These are phyloP conservation scores for Tor tambroides DNA, from an alignment of 2,113 vertebrate genomes.

Conservation along the genomic window DNA sequence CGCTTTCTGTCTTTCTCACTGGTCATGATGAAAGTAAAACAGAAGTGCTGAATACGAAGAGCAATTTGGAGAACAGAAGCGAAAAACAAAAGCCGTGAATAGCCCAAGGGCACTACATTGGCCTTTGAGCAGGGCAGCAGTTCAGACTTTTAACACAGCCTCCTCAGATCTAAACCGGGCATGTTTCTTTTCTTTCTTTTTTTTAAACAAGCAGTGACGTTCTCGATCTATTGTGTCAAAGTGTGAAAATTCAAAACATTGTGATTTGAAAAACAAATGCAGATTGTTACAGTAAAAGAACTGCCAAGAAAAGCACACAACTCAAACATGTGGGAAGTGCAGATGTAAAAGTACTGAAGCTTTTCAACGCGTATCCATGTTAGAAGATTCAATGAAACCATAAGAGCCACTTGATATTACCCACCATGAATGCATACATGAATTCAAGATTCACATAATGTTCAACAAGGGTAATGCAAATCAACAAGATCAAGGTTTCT, in stretches of 20 bases:
- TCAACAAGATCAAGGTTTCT: background rate
- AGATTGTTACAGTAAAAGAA: background rate
- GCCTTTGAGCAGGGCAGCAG: slow-evolving; percentile 33
- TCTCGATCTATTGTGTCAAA: slow-evolving; percentile 1
- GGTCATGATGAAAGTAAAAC: slow-evolving; percentile 56
- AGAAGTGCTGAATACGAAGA: slow-evolving; percentile 27
- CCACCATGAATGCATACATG: background rate
- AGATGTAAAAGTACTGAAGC: background rate
- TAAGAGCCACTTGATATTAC: background rate
- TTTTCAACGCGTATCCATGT: background rate
- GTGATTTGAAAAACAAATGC: background rate
- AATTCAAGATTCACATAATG: background rate
- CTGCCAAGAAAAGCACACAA: background rate
- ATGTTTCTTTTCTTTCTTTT: background rate
- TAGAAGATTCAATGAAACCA: background rate
- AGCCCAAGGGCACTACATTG: slow-evolving; percentile 32
- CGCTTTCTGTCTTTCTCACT: slow-evolving; percentile 34
- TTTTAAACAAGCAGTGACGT: background rate
- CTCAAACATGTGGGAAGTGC: background rate
- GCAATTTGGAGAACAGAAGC: slow-evolving; percentile 48
- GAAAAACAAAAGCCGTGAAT: slow-evolving; percentile 23
- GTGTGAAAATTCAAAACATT: slow-evolving; percentile 5
- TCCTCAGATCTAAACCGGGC: slow-evolving; percentile 20
- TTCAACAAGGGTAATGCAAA: background rate
- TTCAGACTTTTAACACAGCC: slow-evolving; percentile 38